These are phyloP conservation scores for Notothenia rossii DNA, from an alignment of 2,113 vertebrate genomes.

Conservation along the genomic window DNA sequence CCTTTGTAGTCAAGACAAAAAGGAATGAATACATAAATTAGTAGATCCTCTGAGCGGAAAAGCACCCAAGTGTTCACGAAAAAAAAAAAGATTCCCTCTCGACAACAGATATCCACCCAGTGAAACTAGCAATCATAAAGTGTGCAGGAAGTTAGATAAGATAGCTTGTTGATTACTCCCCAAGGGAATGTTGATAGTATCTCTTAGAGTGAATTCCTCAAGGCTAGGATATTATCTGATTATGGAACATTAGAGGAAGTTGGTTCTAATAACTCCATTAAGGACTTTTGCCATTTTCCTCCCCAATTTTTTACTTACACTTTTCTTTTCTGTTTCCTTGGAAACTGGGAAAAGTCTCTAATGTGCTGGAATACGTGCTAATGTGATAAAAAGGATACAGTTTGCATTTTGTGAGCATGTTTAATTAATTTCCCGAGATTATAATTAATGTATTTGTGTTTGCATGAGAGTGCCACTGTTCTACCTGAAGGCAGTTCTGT, in stretches of 20 bases:
- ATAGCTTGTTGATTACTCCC: conserved; percentile 66
- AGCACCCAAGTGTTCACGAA: conserved; percentile 52
- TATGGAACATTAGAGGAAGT: conserved; percentile 56
- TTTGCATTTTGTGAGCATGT: conserved; percentile 45
- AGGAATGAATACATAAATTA: conserved; percentile 85
- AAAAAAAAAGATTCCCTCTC: conserved; percentile 45
- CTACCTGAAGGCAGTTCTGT: conserved; percentile 34
- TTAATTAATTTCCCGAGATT: conserved; percentile 52
- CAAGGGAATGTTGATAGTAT: conserved; percentile 31
- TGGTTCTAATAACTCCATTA: conserved; percentile 59
- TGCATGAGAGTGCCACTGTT: neutral
- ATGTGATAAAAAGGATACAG: conserved; percentile 12
- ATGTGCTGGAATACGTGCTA: neutral
- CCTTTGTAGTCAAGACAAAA: conserved; percentile 83
- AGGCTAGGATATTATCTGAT: conserved; percentile 64
- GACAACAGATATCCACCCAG: conserved; percentile 64
- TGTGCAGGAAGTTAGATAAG: conserved; percentile 56
- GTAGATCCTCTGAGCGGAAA: conserved; percentile 63
- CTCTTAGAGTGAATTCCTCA: conserved; percentile 46
- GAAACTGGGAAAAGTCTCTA: neutral
- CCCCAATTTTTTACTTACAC: neutral
- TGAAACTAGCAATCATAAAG: conserved; percentile 35
- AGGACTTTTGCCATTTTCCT: conserved; percentile 22
- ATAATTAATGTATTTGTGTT: conserved; percentile 45
- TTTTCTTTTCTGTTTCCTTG: neutral